These are phyloP conservation scores for Aurelia sp. DNA, from an alignment of 30 jellyfish, hydroid and myxozoan genomes.

Conservation along the genomic window DNA sequence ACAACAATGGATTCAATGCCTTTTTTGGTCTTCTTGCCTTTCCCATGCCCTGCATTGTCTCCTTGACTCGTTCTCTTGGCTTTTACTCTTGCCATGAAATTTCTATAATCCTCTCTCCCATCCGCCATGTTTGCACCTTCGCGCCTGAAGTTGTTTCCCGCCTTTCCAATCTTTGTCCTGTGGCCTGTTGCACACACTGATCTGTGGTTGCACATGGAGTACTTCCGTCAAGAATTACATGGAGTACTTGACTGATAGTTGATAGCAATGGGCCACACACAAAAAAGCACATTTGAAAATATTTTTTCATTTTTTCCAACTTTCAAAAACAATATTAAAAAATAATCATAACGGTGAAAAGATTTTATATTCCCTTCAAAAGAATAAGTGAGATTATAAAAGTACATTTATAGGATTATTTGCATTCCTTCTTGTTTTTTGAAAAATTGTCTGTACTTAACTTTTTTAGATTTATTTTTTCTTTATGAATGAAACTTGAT, in stretches of 20 bases:
- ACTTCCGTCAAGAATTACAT: not conserved
- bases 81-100: slow-evolving; percentile 8
- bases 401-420: not conserved
- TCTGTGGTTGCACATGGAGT: not conserved
- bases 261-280: too few species aligned
- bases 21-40: slow-evolving; percentile 1
- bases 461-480: not conserved
- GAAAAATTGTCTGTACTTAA: not conserved
- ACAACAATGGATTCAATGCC: slow-evolving; percentile 11
- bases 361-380: not conserved
- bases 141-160: not conserved
- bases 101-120: not conserved
- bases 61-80: not conserved
- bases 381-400: not conserved
- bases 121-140: not conserved
- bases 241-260: too few species aligned
- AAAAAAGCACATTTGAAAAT: not conserved
- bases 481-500: too few species aligned
- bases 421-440: not conserved
- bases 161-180: too few species aligned
- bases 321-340: too few species aligned
- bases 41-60: slow-evolving; percentile 2
- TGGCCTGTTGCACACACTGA: slow-evolving; percentile 18
- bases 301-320: not conserved
- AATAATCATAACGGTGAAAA: too few species aligned